Conservation (phyloP, 2,888 invertebrate genomes). For the Alcis repandata region DNA sequence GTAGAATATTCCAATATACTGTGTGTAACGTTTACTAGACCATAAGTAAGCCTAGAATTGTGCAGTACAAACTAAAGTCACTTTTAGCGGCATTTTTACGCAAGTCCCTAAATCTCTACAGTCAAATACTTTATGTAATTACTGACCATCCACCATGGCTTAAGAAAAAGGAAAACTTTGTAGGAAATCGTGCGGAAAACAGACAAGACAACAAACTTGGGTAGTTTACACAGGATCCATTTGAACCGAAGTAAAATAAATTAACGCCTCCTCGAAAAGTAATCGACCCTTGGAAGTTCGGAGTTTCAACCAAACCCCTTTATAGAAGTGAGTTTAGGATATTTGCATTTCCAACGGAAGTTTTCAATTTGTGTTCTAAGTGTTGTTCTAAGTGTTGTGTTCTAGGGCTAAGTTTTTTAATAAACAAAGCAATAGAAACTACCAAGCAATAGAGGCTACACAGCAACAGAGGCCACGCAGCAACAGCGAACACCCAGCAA, state of each 20-base stretch:
- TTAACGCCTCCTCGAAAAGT: constrained; percentile 32
- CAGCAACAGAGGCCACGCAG: neutral
- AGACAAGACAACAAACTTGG: constrained; percentile 28
- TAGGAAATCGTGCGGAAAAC: constrained; percentile 20
- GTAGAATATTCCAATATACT: too few species aligned
- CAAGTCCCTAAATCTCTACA: neutral
- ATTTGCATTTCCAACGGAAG: constrained; percentile 23
- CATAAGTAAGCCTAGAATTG: too few species aligned
- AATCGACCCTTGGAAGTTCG: constrained; percentile 25
- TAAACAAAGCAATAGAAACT: neutral
- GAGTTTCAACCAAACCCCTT: constrained; percentile 17
- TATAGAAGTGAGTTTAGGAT: constrained; percentile 14
- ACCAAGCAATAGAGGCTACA: too few species aligned
- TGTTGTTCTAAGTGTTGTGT: too few species aligned
- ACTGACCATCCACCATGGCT: constrained; percentile 5
- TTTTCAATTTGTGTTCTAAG: constrained; percentile 15
- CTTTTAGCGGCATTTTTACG: too few species aligned
- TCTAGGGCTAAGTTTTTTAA: neutral
- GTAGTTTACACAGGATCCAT: constrained; percentile 35
- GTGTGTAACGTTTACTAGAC: too few species aligned
- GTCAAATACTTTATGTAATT: constrained; percentile 4
- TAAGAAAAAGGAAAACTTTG: constrained; percentile 24
- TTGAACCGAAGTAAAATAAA: constrained; percentile 34
- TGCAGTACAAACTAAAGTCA: too few species aligned
- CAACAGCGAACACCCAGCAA: too few species aligned